A percentile compares a stretch with the other conserved stretches of the same genome.
Evolutionary conservation across 2,113 vertebrate species (phyloP).

Genomic region (Tragelaphus imberbis): DNA sequence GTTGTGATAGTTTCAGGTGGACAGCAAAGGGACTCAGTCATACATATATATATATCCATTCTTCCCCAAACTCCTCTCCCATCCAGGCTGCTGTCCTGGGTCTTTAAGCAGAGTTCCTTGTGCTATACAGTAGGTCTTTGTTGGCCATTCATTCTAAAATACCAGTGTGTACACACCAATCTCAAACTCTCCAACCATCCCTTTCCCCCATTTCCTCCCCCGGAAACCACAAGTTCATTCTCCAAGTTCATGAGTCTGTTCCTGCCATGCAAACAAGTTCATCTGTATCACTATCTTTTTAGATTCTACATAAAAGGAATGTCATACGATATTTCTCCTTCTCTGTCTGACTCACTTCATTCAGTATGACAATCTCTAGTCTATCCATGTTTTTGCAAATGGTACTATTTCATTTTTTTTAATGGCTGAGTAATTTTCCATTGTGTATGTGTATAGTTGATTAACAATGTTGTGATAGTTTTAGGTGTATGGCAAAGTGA

Average conservation of each 20-base stretch:
- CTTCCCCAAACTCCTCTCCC: not conserved
- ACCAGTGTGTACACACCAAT: not conserved
- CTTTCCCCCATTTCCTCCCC: not conserved
- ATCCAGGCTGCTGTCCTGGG: not conserved
- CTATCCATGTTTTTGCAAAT: not conserved
- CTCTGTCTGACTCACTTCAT: not conserved
- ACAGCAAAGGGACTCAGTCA: not conserved
- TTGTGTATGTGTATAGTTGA: not conserved
- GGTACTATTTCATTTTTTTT: not conserved
- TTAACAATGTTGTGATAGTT: not conserved
- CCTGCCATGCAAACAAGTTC: not conserved
- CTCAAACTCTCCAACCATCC: not conserved
- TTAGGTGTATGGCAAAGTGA: not conserved
- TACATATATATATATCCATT: not conserved
- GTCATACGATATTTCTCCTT: not conserved
- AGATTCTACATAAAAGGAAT: not conserved
- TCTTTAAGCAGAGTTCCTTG: not conserved
- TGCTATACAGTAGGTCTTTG: not conserved
- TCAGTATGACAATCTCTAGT: not conserved
- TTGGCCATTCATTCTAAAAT: not conserved
- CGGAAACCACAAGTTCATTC: not conserved
- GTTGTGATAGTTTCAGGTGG: not conserved
- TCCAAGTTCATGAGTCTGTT: not conserved
- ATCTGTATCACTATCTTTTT: not conserved
- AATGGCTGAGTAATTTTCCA: not conserved